Evolutionary conservation across 2,113 vertebrate genomes (phyloP).

Genomic region (Leptobrachium ailaonicum): DNA sequence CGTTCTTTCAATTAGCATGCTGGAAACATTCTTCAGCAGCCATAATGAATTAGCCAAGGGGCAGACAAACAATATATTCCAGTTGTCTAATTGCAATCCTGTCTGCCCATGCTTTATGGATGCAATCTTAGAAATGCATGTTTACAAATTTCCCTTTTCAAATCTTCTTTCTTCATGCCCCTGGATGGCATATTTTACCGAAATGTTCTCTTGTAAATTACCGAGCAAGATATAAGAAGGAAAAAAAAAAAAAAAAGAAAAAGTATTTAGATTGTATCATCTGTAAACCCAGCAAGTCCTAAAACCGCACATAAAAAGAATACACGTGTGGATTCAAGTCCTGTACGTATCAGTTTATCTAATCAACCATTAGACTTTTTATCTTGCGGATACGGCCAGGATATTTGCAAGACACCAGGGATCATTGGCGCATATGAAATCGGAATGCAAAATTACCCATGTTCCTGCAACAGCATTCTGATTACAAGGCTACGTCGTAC

Average conservation of each 20-base stretch:
- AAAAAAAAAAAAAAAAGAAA: slow-evolving; percentile 10
- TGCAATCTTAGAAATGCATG: slow-evolving; percentile 48
- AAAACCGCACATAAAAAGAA: slow-evolving; percentile 12
- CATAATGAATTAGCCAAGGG: slow-evolving; percentile 51
- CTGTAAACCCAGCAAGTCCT: slow-evolving; percentile 23
- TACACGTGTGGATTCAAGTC: neutral
- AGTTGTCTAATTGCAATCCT: slow-evolving; percentile 50
- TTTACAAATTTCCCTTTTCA: slow-evolving; percentile 45
- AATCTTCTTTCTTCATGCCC: slow-evolving; percentile 27
- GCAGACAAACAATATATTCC: slow-evolving; percentile 50
- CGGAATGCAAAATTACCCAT: no score
- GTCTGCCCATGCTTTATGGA: slow-evolving; percentile 50
- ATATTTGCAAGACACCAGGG: no score
- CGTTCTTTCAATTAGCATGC: slow-evolving; percentile 44
- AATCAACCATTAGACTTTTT: slow-evolving; percentile 6
- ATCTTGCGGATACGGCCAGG: no score
- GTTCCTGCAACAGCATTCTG: no score
- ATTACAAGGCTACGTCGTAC: no score
- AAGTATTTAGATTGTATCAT: slow-evolving; percentile 23
- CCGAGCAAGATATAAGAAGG: neutral
- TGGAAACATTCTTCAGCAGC: slow-evolving; percentile 41
- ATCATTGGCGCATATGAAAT: no score
- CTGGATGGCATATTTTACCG: slow-evolving; percentile 42
- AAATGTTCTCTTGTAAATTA: slow-evolving; percentile 46
- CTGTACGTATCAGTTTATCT: slow-evolving; percentile 3